phyloP scores from a whole-genome alignment of 1,140 invertebrate species.

The Dinoponera quadriceps region DNA sequence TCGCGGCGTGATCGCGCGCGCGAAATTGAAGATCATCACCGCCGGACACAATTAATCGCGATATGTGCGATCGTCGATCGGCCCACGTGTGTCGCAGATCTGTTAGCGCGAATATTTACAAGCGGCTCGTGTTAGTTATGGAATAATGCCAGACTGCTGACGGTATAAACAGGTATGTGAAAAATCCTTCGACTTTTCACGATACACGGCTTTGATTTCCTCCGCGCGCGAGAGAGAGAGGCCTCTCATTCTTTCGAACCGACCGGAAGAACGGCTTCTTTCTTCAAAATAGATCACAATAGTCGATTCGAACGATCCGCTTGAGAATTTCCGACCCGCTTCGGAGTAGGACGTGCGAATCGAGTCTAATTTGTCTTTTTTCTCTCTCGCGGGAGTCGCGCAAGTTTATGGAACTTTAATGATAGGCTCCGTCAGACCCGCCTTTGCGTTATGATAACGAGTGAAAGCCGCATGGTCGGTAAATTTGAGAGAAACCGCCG shows the following conservation, averaged over 20 bases:
- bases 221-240: too few species aligned
- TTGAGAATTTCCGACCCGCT: constrained; percentile 31
- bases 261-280: not conserved
- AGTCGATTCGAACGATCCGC: constrained; percentile 1
- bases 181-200: not conserved
- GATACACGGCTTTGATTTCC: not conserved
- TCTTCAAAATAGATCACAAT: not conserved
- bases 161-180: constrained; percentile 17
- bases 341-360: constrained; percentile 58
- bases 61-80: constrained; percentile 32
- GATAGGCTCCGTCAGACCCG: constrained; percentile 42
- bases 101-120: constrained; percentile 36
- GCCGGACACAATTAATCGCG: constrained; percentile 41
- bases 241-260: not conserved
- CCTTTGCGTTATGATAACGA: constrained; percentile 66
- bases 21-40: constrained; percentile 9
- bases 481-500: constrained; percentile 44
- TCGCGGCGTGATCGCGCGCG: constrained; percentile 33
- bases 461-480: constrained; percentile 24
- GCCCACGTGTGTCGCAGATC: constrained; percentile 40
- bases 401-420: constrained; percentile 68
- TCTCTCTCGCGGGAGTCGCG: constrained; percentile 42
- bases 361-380: constrained; percentile 51
- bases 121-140: constrained; percentile 18
- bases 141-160: constrained; percentile 19